Base-by-base conservation (phyloP, 2,113 vertebrate genomes). In the Brachirus orientalis region DNA sequence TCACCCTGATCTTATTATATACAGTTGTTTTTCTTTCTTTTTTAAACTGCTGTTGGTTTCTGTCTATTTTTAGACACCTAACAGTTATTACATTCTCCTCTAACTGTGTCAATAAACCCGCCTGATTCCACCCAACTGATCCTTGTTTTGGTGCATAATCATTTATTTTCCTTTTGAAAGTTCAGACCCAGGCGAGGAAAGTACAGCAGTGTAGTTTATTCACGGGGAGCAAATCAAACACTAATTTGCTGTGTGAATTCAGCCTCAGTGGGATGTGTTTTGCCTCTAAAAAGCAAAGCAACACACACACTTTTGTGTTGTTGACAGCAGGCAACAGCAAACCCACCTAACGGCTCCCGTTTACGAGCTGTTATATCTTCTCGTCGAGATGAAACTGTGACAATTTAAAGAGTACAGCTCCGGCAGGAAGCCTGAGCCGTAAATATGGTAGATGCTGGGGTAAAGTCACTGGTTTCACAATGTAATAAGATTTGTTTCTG, bases 401-500 rank as follows among this genome's bases (percentile, higher is more conserved):
- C 62, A 79, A 63, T 84, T 85, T 77, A 72, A 77, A 78, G 75
- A 77, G 66, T 69, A 78, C 47, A 28, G 22, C 50, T 70, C 44
- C 47, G 77, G 65, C 52, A 36, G 59, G 43, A 33, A 72, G 47
- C 66, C 55, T 19, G 44, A 66, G 69, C 69, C 62, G 74, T 84
- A 77, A 83, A 84, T 72, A 80, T 47, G 63, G 66, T 47, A 60
- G 76, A 81, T 80, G 61, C 50, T 0, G 14, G 56, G 41, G 51
- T 70, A 72, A 79, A 86, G 79, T 75, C 80, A 75, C 66, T 83
- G 72, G 72, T 80, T 83, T 80, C 67, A 77, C 28, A 3, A 82
- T 59, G 16, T 88, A 92, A 94, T 90, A 83, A 91, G 93, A 92
- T 93, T 93, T 92, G 85, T 86, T 92, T 75, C 85, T 82, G 78